These are phyloP conservation scores for Microtus agrestis DNA, from an alignment of 2,797 vertebrate genomes.

Conservation along the genomic window DNA sequence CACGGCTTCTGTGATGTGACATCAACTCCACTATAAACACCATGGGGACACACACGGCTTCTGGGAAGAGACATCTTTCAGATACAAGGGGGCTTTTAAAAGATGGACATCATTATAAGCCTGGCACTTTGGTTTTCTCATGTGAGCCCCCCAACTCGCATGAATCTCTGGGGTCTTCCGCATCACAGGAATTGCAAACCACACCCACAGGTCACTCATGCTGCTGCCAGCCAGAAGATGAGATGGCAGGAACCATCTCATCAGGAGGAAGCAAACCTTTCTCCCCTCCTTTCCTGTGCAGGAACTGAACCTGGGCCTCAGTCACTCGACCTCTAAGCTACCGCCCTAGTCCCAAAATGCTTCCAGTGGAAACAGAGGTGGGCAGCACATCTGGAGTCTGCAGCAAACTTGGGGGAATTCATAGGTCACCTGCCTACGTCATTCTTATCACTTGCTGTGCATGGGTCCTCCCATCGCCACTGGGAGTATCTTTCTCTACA, in stretches of 20 bases:
- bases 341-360: background rate
- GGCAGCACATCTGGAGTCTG: background rate
- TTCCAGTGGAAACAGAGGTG: background rate
- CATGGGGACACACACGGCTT: no score
- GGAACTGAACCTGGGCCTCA: background rate
- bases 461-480: no score
- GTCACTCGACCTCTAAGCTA: background rate
- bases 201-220: background rate
- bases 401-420: background rate
- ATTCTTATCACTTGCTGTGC: background rate
- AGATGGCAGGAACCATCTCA: background rate
- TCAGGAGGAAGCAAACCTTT: background rate
- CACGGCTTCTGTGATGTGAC: background rate
- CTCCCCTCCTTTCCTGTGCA: background rate
- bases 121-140: background rate
- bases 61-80: background rate
- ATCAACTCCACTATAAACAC: no score
- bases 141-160: background rate
- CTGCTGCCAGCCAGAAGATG: background rate
- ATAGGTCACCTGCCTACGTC: background rate
- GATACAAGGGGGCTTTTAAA: background rate
- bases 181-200: background rate
- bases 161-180: background rate
- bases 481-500: background rate
- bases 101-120: background rate